Evolutionary conservation across 2,888 invertebrate species (phyloP), one percentile per base, ranked within the genome.

Genomic region (Drosophila pullipes): DNA sequence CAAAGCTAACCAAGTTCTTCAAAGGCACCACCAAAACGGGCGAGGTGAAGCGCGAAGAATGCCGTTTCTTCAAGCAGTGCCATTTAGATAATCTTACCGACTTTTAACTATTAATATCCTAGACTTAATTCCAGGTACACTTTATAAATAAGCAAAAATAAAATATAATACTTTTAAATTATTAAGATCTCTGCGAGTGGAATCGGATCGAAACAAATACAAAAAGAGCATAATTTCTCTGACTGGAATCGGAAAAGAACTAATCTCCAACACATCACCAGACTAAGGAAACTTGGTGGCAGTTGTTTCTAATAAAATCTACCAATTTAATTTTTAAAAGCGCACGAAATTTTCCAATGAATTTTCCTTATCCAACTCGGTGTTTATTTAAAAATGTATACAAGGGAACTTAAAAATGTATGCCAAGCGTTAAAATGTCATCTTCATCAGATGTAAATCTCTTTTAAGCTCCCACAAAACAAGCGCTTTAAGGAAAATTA

Each of bases 41-140:
- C 4, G 90, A 92, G 11, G 90, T 91, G 50, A 93, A 93, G 41
- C 94, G 95, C 60, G 95, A 94, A 77, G 94, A 93, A 53, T 96
- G 97, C 85, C 94, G 94, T 69, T 96, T 96, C 92, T 96, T 97
- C 85, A 95, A 94, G 62, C 95, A 96, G 83, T 94, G 97, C 80
- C 94, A 94, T 91, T 94, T 97, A 78, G 94, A 93, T 79, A 94
- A 94, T 74, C 94, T 94, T 41, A 94, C 94, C 4, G 94, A 94
- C 13, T 94, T 95, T 89, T 95, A 92, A 93, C 13, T 7, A 0
- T 10, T 18, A 28, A 25, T 10, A 5, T 16, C 13, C 0, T 22
- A n/a, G 7, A 31, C 7, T 16, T 18, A 28, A 30, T 33, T 22
- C 4, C 9, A 11, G 22, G 41, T 28, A 13, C 22, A 33, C 6